Conservation (phyloP, 2,113 vertebrate species). For the Alexandromys fortis region DNA sequence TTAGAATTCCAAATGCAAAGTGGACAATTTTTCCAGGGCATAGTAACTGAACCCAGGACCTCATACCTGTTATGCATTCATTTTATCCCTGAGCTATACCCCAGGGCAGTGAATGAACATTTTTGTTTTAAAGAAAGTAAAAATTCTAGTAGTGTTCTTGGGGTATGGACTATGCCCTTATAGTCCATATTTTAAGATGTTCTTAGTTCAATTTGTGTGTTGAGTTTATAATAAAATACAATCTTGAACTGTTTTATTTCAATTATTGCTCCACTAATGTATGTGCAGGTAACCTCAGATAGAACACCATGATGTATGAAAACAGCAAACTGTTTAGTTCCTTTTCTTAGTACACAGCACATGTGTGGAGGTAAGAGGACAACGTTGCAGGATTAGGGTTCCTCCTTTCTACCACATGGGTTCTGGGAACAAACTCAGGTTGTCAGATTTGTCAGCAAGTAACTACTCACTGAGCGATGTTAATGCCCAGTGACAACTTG, state of each 20-base stretch:
- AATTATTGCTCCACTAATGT: not conserved
- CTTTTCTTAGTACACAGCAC: not conserved
- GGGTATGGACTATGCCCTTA: not conserved
- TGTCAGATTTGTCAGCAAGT: too few species aligned
- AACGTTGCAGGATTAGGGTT: not conserved
- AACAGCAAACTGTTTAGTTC: not conserved
- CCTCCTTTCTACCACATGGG: not conserved
- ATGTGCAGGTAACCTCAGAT: too few species aligned
- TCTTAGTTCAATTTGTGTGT: not conserved
- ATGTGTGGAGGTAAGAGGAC: not conserved
- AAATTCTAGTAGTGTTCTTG: not conserved
- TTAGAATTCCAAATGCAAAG: slow-evolving; percentile 8
- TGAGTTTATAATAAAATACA: not conserved
- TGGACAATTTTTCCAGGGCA: not conserved
- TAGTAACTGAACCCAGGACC: not conserved
- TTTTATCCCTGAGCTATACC: not conserved
- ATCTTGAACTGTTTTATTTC: not conserved
- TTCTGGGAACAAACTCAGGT: not conserved
- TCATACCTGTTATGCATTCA: not conserved
- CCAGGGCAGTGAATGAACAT: not conserved
- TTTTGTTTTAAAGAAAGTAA: not conserved
- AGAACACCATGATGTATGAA: not conserved
- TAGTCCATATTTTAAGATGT: not conserved
- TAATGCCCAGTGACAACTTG: not conserved
- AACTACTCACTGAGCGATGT: not conserved